phyloP scores from a whole-genome alignment of 64 coral and sea anemone species.

The Actinia tenebrosa region DNA sequence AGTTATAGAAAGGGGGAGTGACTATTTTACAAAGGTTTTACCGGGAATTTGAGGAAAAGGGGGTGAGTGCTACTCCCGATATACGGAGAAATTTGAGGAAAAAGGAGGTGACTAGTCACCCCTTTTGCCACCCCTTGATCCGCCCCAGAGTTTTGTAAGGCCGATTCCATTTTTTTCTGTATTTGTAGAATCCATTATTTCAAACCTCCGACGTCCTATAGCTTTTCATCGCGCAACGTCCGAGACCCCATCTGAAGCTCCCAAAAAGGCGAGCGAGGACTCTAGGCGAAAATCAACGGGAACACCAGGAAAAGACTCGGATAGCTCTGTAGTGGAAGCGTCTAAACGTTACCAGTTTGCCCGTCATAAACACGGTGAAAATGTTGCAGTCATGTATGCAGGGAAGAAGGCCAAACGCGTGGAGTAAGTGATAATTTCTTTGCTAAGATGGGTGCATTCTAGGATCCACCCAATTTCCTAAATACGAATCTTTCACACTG shows the following conservation, averaged over 20 bases:
- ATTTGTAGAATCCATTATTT: not conserved
- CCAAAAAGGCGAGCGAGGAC: not conserved
- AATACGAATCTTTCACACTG: too few relatives aligned
- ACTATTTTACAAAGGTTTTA: too few relatives aligned
- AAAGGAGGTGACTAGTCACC: too few relatives aligned
- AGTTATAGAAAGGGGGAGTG: too few relatives aligned
- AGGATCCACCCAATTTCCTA: too few relatives aligned
- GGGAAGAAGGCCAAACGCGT: constrained; percentile 33
- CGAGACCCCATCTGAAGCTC: not conserved
- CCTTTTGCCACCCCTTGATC: too few relatives aligned
- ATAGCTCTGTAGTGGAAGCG: not conserved
- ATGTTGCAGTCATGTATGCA: constrained; percentile 27
- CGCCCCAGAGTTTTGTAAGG: too few relatives aligned
- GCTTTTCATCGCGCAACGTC: not conserved
- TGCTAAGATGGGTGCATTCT: not conserved
- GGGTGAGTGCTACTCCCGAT: too few relatives aligned
- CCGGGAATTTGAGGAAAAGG: too few relatives aligned
- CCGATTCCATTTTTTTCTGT: not conserved
- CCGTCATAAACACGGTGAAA: constrained; percentile 23
- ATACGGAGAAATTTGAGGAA: too few relatives aligned
- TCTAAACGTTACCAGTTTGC: constrained; percentile 12
- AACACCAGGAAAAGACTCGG: not conserved
- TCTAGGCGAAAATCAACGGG: not conserved
- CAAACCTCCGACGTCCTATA: not conserved
- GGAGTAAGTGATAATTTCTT: constrained; percentile 13